Percentiles rank a stretch among this genome's conserved stretches.
Evolutionary conservation across 2,888 invertebrate genomes (phyloP).

Genomic region (Latrodectus elegans): DNA sequence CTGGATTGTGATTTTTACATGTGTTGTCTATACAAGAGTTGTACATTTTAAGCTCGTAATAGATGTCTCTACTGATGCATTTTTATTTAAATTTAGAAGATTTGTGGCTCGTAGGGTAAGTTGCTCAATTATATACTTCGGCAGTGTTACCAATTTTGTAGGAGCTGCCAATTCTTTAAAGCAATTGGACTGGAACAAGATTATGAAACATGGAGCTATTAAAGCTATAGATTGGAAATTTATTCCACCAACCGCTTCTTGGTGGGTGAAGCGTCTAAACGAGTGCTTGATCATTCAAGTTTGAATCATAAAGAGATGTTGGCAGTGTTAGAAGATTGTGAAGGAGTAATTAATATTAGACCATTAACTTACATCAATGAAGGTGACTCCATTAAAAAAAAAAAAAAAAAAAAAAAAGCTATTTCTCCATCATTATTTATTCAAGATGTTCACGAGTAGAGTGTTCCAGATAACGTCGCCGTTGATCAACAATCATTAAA

Average conservation of each 20-base stretch:
- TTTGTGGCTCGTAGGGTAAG: too few species aligned
- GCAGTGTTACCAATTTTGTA: too few species aligned
- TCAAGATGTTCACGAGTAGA: background rate
- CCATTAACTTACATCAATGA: background rate
- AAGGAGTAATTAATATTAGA: background rate
- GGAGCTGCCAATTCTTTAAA: background rate
- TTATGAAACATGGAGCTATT: background rate
- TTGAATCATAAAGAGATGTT: background rate
- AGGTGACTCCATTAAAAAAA: background rate
- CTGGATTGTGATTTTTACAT: too few species aligned
- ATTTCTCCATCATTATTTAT: background rate
- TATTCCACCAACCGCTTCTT: background rate
- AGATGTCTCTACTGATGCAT: too few species aligned
- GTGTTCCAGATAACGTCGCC: background rate
- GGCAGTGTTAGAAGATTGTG: background rate
- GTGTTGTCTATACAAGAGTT: too few species aligned
- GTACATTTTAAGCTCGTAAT: too few species aligned
- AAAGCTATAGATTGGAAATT: background rate
- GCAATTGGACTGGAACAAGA: background rate
- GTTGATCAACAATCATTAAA: background rate
- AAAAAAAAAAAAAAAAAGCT: too few species aligned
- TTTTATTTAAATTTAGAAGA: too few species aligned
- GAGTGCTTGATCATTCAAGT: background rate
- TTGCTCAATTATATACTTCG: too few species aligned
- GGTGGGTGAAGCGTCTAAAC: conserved; percentile 10